A percentile compares a stretch with the other conserved stretches of the same genome.
Conservation (phyloP, 1,140 invertebrate genomes). For the Sipha flava region DNA sequence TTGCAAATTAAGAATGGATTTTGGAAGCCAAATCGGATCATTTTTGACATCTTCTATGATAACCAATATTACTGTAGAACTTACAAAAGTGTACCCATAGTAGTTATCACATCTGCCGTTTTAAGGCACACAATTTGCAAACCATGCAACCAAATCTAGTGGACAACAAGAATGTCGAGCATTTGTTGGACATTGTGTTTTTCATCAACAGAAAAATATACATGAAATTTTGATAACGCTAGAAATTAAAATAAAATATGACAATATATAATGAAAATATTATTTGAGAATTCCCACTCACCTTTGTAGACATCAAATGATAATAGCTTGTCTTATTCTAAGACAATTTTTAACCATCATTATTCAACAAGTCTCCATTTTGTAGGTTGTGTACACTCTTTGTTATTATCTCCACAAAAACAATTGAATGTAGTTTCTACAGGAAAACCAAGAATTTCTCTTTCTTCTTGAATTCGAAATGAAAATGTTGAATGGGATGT, state of each 20-base stretch:
- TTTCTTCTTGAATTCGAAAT: constrained; percentile 91
- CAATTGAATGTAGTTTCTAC: constrained; percentile 77
- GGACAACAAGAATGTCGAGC: not conserved
- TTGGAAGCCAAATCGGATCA: too few species aligned
- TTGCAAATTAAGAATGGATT: too few species aligned
- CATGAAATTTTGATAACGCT: not conserved
- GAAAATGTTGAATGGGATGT: constrained; percentile 92
- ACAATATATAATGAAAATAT: not conserved
- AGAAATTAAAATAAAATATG: not conserved
- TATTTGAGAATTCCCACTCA: too few species aligned
- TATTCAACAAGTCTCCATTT: constrained; percentile 34
- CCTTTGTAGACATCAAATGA: too few species aligned
- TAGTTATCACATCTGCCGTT: not conserved
- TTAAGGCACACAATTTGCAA: not conserved
- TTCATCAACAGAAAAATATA: not conserved
- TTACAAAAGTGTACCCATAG: not conserved
- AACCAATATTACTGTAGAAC: too few species aligned
- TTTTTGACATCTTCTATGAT: too few species aligned
- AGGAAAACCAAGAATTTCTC: constrained; percentile 85
- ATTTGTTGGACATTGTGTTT: not conserved
- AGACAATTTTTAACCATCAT: not conserved
- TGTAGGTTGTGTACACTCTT: constrained; percentile 34
- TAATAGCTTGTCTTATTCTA: not conserved
- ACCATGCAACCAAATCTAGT: not conserved
- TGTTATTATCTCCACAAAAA: constrained; percentile 55